These are phyloP conservation scores for Rhopalosiphum padi DNA, from an alignment of 1,140 invertebrate species.

Conservation along the genomic window DNA sequence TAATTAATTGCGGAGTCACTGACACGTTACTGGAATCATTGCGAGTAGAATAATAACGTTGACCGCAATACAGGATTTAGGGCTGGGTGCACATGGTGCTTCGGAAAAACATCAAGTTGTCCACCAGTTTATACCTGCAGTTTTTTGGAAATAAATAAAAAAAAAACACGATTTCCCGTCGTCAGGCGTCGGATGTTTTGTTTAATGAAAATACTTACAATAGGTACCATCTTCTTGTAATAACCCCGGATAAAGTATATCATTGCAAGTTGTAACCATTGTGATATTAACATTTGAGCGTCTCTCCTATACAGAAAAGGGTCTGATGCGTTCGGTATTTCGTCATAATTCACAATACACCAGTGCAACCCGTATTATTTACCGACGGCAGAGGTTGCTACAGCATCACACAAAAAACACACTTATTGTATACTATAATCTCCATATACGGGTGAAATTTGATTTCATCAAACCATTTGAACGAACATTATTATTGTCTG, in stretches of 20 bases:
- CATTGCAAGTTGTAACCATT: background rate
- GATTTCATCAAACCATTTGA: conserved; percentile 15
- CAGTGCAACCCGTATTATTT: background rate
- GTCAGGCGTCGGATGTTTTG: background rate
- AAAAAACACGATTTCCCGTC: background rate
- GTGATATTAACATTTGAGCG: background rate
- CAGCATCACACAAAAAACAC: background rate
- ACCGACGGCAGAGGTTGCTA: background rate
- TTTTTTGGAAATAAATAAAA: conserved; percentile 23
- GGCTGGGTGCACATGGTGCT: conserved; percentile 44
- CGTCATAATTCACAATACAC: background rate
- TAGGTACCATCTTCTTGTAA: background rate
- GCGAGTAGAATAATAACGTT: conserved; percentile 2
- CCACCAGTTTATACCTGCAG: background rate
- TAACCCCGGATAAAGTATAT: background rate
- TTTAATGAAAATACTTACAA: background rate
- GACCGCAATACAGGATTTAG: conserved; percentile 51
- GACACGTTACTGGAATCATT: background rate
- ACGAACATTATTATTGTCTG: background rate
- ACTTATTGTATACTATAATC: background rate
- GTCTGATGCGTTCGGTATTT: background rate
- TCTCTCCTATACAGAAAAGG: background rate
- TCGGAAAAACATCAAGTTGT: background rate
- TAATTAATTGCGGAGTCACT: background rate
- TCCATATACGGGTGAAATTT: conserved; percentile 32